phyloP scores from a whole-genome alignment of 2,113 vertebrate species.

The Cettia cetti region DNA sequence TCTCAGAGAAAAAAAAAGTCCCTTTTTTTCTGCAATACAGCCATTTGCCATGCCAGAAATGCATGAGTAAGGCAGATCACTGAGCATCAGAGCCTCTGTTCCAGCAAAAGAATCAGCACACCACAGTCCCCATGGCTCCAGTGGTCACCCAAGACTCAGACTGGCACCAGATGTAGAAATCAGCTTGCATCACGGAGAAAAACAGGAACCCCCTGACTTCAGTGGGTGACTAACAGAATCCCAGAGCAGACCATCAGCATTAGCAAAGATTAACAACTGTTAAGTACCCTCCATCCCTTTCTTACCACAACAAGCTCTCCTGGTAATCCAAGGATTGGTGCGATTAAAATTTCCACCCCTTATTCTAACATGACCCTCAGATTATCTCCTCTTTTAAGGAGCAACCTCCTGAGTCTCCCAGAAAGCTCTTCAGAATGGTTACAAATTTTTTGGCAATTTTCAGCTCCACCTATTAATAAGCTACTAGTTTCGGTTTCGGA shows the following conservation, averaged over 20 bases:
- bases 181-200: not conserved
- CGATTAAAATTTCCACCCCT: not conserved
- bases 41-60: not conserved
- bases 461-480: not conserved
- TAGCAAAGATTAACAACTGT: not conserved
- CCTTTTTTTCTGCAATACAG: not conserved
- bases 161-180: not conserved
- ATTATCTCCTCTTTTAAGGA: not conserved
- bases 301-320: not conserved
- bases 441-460: not conserved
- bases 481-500: not conserved
- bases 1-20: not conserved
- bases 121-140: not conserved
- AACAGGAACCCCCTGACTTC: not conserved
- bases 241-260: not conserved
- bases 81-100: not conserved
- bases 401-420: not conserved
- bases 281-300: not conserved
- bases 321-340: not conserved
- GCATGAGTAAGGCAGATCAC: not conserved
- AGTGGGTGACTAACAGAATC: not conserved
- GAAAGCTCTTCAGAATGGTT: not conserved
- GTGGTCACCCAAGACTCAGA: not conserved
- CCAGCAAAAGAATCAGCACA: not conserved
- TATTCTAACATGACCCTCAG: not conserved